Base-by-base conservation (phyloP, 2,888 invertebrate species). In the Pseudococcus viburni region DNA sequence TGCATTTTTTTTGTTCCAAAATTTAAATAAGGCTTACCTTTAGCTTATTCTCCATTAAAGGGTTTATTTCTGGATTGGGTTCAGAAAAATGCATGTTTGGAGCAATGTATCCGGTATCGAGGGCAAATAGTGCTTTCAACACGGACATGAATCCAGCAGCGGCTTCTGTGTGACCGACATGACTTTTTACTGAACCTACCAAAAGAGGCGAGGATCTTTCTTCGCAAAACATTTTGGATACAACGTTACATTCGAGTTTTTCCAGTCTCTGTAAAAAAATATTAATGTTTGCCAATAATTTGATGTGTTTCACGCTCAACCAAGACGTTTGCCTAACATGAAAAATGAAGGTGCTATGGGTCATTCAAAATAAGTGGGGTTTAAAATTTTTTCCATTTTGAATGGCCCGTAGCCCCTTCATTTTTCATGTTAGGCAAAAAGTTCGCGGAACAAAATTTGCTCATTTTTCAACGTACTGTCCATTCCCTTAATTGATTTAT, bases 161-260 rank as follows among this genome's bases (percentile, higher is more conserved):
- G 15, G 93, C 93, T 90, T 94, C 94, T 7, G 93, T 92, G 90
- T 94, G 94, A 4, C 94, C 94, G 92, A 94, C 93, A 91, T 94
- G 94, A 68, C 93, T 93, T 90, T 94, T 94, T 64, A 93, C 93
- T 0, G 93, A 93, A 15, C 94, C 94, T 89, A 94, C 92, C 39
- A 93, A 91, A 19, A 94, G 91, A 4, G 94, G 93, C 7, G 84
- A 73, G 15, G 88, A 86, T 85, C 90, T 89, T n/a, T 85, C 55
- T 73, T 88, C 83, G 19, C 89, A 89, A 80, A 90, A 89, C 0
- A 90, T 55, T n/a, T 90, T 88, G 15, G 90, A 88, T 3, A 90
- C 15, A 9, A 85, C 88, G 9, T 90, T 89, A 22, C 90, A 84
- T 84, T 90, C 90, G 59, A 89, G 88, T 22, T 89, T 89, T 55